phyloP scores from a whole-genome alignment of 1,140 invertebrate genomes.

The Bemisia tabaci region DNA sequence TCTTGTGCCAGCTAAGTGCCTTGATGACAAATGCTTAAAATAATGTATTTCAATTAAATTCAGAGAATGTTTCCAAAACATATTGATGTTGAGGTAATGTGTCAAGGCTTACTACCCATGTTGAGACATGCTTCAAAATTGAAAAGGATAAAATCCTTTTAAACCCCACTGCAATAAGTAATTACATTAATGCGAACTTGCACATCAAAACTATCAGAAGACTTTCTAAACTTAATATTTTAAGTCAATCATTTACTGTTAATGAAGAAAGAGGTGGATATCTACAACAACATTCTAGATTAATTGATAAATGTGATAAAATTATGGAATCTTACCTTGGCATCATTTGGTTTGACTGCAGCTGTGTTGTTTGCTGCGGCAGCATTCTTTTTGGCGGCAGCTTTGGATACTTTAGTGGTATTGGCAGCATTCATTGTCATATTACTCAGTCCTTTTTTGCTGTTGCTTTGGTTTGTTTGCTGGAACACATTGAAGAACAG shows the following conservation, averaged over 20 bases:
- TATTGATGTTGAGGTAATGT: not conserved
- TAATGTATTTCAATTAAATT: not conserved
- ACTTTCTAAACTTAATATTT: not conserved
- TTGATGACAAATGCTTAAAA: not conserved
- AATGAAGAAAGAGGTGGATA: no score
- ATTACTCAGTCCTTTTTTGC: constrained; percentile 14
- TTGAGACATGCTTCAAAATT: no score
- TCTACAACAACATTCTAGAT: not conserved
- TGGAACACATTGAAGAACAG: constrained; percentile 1
- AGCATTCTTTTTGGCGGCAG: constrained; percentile 24
- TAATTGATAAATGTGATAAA: constrained; percentile 3
- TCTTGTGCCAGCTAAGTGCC: no score
- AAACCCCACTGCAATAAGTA: no score
- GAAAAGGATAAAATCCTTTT: no score
- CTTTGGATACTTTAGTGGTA: constrained; percentile 22
- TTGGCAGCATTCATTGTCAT: constrained; percentile 2
- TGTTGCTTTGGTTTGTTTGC: not conserved
- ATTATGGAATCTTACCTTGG: constrained; percentile 35
- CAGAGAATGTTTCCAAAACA: not conserved
- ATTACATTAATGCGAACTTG: not conserved
- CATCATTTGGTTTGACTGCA: constrained; percentile 44
- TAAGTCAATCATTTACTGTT: not conserved
- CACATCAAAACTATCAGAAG: not conserved
- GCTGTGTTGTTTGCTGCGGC: constrained; percentile 31
- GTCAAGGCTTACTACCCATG: no score